phyloP scores from a whole-genome alignment of 2,888 invertebrate species.

The Tetragonisca angustula region DNA sequence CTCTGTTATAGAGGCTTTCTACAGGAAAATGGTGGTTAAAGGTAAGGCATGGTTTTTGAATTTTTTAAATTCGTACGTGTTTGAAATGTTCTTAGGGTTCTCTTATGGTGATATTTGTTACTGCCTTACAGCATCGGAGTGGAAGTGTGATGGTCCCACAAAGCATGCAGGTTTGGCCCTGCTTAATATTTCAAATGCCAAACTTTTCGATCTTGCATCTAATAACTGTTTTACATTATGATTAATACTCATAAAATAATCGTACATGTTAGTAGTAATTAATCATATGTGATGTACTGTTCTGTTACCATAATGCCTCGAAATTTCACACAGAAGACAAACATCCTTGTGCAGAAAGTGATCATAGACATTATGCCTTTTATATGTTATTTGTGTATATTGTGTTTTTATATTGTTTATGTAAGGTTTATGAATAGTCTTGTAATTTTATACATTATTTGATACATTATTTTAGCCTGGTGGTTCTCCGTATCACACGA shows the following conservation, averaged over 20 bases:
- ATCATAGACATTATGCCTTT: constrained; percentile 49
- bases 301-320: constrained; percentile 28
- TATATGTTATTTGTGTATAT: constrained; percentile 25
- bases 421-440: background rate
- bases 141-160: constrained; percentile 58
- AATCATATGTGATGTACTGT: constrained; percentile 65
- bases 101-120: constrained; percentile 64
- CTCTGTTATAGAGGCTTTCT: constrained; percentile 87
- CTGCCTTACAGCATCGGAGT: constrained; percentile 62
- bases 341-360: constrained; percentile 44
- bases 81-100: constrained; percentile 74
- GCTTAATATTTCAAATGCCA: constrained; percentile 44
- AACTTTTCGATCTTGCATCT: constrained; percentile 27
- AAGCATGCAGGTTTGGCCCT: constrained; percentile 61
- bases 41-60: constrained; percentile 84
- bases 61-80: constrained; percentile 50
- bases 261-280: constrained; percentile 43
- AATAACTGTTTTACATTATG: constrained; percentile 21
- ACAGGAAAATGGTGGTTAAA: constrained; percentile 87
- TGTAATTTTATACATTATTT: constrained; percentile 12
- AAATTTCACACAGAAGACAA: constrained; percentile 57
- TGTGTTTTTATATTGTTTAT: constrained; percentile 1
- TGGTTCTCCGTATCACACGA: constrained; percentile 95
- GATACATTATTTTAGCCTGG: constrained; percentile 86
- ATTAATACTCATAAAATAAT: constrained; percentile 9